Base-by-base conservation (phyloP, 2,888 invertebrate species). In the Ectobius pallidus region DNA sequence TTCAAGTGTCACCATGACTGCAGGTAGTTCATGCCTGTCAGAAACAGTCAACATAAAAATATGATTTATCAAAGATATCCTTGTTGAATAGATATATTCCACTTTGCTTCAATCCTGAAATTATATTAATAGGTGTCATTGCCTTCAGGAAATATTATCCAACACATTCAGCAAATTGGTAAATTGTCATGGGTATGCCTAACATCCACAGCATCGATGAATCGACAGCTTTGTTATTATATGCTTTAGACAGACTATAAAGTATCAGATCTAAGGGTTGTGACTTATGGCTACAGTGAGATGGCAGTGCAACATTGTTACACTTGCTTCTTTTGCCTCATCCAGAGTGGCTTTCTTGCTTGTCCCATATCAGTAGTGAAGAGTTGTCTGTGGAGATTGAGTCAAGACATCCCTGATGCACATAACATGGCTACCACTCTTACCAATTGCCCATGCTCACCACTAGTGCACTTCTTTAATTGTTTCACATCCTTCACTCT, bases 401-500 rank as follows among this genome's bases (percentile, higher is more conserved):
- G 7, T n/a, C n/a, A 74, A 16, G 71, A 63, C 22, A 75, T 73
- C 34, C 80, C 80, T 73, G 76, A 75, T 6, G 82, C 81, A 71
- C 75, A 76, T 11, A 82, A 73, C 20, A 80, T 80, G 63, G 77
- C 77, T 69, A 78, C 78, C 6, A 79, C 79, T 11, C 81, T 82
- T 52, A 80, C 80, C 20, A 81, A 75, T n/a, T 77, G 76, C 72
- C 81, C 81, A 74, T 79, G 78, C 78, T 82, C 81, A 3, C 77
- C 81, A 72, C 80, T 80, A 30, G 81, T 80, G 1, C 78, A 77
- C 74, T 81, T 78, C 69, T 77, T 78, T 22, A 81, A 73, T 77
- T 80, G 79, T 72, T 78, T 77, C 14, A 42, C 11, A n/a, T 44
- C 68, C 18, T 68, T 52, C 52, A 49, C n/a, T 49, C 49, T n/a